These are phyloP conservation scores for Girardinus metallicus DNA, from an alignment of 2,797 vertebrate genomes.

Conservation along the genomic window DNA sequence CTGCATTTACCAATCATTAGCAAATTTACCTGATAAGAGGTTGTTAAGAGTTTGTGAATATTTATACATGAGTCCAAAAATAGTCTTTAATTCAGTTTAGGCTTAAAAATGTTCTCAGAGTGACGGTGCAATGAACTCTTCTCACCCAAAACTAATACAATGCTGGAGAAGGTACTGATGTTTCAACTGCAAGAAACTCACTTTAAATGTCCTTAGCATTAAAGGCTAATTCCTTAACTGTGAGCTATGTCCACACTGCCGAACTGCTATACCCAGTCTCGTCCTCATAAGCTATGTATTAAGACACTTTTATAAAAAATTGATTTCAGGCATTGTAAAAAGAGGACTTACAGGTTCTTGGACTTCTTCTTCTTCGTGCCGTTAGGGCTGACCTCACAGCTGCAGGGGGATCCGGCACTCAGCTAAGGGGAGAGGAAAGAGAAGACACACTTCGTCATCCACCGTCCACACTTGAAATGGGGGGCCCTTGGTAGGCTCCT, in stretches of 20 bases:
- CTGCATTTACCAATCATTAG: constrained; percentile 44
- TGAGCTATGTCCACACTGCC: neutral
- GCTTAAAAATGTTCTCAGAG: neutral
- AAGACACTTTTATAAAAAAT: neutral
- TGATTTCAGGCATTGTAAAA: neutral
- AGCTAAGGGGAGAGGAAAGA: constrained; percentile 84
- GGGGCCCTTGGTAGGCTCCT: constrained; percentile 51
- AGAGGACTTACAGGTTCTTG: constrained; percentile 91
- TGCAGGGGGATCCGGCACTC: constrained; percentile 84
- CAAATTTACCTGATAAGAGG: constrained; percentile 17
- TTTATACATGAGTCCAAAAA: neutral
- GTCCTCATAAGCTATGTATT: constrained; percentile 1
- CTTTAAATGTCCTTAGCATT: constrained; percentile 38
- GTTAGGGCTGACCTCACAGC: constrained; percentile 83
- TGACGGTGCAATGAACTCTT: constrained; percentile 15
- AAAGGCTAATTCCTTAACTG: constrained; percentile 21
- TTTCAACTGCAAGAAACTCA: neutral
- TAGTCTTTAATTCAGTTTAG: neutral
- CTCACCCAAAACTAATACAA: constrained; percentile 19
- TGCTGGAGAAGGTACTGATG: neutral
- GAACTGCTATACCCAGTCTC: neutral
- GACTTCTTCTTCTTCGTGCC: constrained; percentile 88
- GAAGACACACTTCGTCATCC: constrained; percentile 76
- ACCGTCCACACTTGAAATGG: constrained; percentile 54
- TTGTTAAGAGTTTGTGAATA: neutral